phyloP scores from a whole-genome alignment of 2,888 invertebrate species.

The Cantharis rustica region DNA sequence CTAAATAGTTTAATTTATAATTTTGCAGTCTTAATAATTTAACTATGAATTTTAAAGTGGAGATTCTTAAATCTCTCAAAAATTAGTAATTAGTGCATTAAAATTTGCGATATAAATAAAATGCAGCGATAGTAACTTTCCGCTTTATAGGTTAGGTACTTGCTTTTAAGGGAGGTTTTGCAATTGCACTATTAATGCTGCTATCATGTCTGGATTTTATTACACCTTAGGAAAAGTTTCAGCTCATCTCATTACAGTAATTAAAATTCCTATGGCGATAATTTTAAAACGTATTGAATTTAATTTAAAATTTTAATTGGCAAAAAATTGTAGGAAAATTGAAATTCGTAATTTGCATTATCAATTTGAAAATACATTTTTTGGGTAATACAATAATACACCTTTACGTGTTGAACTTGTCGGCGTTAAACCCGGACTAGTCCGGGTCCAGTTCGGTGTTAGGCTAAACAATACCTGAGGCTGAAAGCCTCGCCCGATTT shows the following conservation, averaged over 20 bases:
- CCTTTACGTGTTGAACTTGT: constrained; percentile 22
- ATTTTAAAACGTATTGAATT: background rate
- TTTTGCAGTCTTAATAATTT: no score
- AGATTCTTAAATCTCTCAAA: background rate
- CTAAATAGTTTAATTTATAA: no score
- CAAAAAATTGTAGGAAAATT: background rate
- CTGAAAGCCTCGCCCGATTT: constrained; percentile 36
- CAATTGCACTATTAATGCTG: constrained; percentile 7
- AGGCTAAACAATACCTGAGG: constrained; percentile 33
- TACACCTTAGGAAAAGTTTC: constrained; percentile 11
- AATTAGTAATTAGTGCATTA: background rate
- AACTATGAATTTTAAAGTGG: background rate
- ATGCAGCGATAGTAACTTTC: background rate
- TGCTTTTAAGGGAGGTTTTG: constrained; percentile 1
- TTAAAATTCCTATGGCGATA: background rate
- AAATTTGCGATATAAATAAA: background rate
- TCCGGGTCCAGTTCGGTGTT: constrained; percentile 19
- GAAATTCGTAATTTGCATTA: background rate
- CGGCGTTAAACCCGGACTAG: constrained; percentile 20
- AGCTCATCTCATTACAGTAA: background rate
- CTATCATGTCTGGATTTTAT: constrained; percentile 13
- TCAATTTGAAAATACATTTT: background rate
- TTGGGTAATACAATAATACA: constrained; percentile 18
- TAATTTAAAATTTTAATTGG: background rate
- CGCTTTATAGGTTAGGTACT: constrained; percentile 8